Base-by-base conservation (phyloP, 2,113 vertebrate genomes). In the Pelodiscus sinensis region DNA sequence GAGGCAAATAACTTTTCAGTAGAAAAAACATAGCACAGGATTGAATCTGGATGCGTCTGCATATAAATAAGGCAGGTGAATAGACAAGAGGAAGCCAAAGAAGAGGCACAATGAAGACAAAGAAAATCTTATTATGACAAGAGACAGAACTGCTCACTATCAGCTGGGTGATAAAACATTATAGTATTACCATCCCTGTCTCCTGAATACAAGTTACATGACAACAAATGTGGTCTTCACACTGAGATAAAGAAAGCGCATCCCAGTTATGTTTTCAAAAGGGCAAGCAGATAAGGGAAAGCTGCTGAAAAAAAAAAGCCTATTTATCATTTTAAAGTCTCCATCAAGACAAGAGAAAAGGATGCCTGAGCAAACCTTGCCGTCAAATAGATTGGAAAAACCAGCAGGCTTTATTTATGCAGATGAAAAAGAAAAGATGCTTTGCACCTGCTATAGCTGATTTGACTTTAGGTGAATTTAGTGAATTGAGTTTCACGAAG, bases 1-100 rank as follows among this genome's bases (percentile, higher is more conserved):
- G 94, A 95, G 86, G 93, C 89, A 95, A 96, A 94, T 84, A 95
- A 91, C 95, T 94, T 57, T 94, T 94, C 89, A 88, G 91, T 86
- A 95, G 78, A 93, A 97, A 93, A 97, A 94, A 94, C 84, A 92
- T 62, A 92, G 58, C 92, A 88, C 89, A 85, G 94, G 90, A 83
- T 51, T 93, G 80, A 90, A 94, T 90, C 65, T 24, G 87, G 95
- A 82, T 83, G 79, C 79, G 56, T 90, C 82, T 94, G 93, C 62
- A 93, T 94, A 95, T 95, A 94, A 81, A 92, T 90, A 96, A 95
- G 90, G 93, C 89, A 90, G 93, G 90, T 35, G 93, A 93, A 94
- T 24, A 96, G 90, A 92, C 92, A 93, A 89, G 89, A 92, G 35
- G 55, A 97, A 94, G 90, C 55, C 52, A 88, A 95, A 92, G 91